A percentile compares a stretch with the other conserved stretches of the same genome.
These are phyloP conservation scores for Oryzias woworae DNA, from an alignment of 2,113 vertebrate species.

Conservation along the genomic window DNA sequence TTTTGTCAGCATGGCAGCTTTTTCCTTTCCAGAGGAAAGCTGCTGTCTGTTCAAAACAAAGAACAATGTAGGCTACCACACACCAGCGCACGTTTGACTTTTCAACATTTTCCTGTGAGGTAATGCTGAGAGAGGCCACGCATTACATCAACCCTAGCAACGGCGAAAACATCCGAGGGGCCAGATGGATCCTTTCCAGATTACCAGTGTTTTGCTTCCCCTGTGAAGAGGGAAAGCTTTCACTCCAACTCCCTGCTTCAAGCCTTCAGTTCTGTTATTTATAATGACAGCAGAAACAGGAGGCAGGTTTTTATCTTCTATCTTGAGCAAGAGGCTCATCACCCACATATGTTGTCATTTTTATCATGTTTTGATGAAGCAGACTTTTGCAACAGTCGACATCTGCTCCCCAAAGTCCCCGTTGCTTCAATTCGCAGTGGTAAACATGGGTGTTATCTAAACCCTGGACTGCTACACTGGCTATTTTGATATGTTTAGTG, in stretches of 20 bases:
- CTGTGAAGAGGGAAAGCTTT: slow-evolving; percentile 39
- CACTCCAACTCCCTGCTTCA: slow-evolving; percentile 25
- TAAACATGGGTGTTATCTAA: slow-evolving; percentile 59
- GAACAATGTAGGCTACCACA: slow-evolving; percentile 52
- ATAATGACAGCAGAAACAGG: slow-evolving; percentile 23
- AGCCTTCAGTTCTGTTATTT: slow-evolving; percentile 37
- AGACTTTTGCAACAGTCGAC: too few relatives aligned
- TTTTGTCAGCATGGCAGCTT: slow-evolving; percentile 36
- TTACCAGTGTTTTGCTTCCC: slow-evolving; percentile 48
- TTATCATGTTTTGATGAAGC: slow-evolving; percentile 3
- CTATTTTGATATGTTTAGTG: slow-evolving; percentile 73
- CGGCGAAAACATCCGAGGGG: slow-evolving; percentile 62
- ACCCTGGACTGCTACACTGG: slow-evolving; percentile 32
- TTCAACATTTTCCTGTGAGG: slow-evolving; percentile 32
- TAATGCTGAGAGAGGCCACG: slow-evolving; percentile 48
- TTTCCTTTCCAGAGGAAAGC: slow-evolving; percentile 43
- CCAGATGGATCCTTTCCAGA: slow-evolving; percentile 59
- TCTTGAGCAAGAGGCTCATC: slow-evolving; percentile 12
- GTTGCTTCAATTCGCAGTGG: slow-evolving; percentile 14
- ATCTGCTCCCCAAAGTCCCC: too few relatives aligned
- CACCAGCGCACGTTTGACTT: slow-evolving; percentile 33
- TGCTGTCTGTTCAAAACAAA: slow-evolving; percentile 26
- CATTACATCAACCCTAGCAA: slow-evolving; percentile 78
- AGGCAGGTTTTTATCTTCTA: slow-evolving; percentile 15
- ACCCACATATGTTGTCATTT: slow-evolving; percentile 4